Percentiles rank a stretch among this genome's conserved stretches.
phyloP scores from a whole-genome alignment of 2,113 vertebrate species.

The Haemorhous mexicanus region DNA sequence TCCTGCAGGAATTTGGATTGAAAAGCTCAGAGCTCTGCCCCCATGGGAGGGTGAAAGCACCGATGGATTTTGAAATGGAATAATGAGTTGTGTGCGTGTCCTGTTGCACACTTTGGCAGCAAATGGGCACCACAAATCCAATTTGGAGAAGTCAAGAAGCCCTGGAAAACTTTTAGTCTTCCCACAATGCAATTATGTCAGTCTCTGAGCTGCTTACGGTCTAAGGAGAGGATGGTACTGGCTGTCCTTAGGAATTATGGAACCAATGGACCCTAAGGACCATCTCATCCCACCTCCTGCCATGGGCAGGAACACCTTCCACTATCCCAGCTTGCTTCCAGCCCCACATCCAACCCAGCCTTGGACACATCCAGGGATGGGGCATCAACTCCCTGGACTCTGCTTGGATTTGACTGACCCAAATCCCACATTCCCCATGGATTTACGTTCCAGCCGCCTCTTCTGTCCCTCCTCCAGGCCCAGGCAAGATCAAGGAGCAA shows the following conservation, averaged over 20 bases:
- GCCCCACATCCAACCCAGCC: neutral
- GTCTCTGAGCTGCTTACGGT: neutral
- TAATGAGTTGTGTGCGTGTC: neutral
- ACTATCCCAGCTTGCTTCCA: neutral
- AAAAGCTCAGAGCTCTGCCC: neutral
- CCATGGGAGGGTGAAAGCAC: neutral
- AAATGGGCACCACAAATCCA: neutral
- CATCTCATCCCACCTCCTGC: neutral
- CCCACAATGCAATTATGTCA: neutral
- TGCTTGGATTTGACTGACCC: rapidly evolving
- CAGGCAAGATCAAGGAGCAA: neutral
- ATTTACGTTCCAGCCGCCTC: rapidly evolving
- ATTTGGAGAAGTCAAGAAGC: neutral
- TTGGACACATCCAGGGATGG: neutral
- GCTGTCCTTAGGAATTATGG: neutral
- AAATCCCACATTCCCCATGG: neutral
- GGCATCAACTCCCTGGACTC: neutral
- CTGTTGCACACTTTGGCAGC: neutral
- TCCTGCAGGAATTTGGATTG: neutral
- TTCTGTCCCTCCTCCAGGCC: neutral
- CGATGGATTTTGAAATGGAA: neutral
- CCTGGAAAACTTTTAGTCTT: neutral
- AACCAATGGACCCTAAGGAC: neutral
- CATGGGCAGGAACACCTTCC: neutral
- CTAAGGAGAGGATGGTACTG: rapidly evolving